These are phyloP conservation scores for Holocentrus rufus DNA, from an alignment of 2,797 vertebrate species.

Conservation along the genomic window DNA sequence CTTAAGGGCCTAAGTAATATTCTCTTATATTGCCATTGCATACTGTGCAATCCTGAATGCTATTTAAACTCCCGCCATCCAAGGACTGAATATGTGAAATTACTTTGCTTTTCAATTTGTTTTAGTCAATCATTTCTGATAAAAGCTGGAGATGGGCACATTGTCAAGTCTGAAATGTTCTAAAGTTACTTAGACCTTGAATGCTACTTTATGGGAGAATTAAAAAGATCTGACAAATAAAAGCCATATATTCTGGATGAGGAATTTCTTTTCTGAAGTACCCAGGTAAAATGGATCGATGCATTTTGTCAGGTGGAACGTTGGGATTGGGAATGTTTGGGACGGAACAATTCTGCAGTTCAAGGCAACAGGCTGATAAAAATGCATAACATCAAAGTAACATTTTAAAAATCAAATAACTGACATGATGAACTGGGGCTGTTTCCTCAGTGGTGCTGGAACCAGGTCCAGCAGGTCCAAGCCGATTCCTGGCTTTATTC, in stretches of 20 bases:
- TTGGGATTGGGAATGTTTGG: no score
- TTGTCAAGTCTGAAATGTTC: background rate
- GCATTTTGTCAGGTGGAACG: background rate
- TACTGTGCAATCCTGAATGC: background rate
- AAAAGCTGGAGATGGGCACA: background rate
- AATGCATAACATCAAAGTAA: background rate
- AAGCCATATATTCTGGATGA: background rate
- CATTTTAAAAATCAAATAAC: background rate
- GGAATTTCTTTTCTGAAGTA: no score
- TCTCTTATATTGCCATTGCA: background rate
- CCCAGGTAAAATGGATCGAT: background rate
- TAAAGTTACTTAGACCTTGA: background rate
- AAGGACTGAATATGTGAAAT: background rate
- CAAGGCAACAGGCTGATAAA: background rate
- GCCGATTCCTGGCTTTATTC: constrained; percentile 51
- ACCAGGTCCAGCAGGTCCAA: constrained; percentile 26
- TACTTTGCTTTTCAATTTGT: no score
- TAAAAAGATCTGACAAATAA: background rate
- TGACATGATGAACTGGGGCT: constrained; percentile 49
- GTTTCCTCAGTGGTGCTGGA: constrained; percentile 22
- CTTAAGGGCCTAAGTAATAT: no score
- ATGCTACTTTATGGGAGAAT: background rate
- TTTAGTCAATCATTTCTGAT: background rate
- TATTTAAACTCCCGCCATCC: background rate
- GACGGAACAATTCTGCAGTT: background rate